phyloP scores from a whole-genome alignment of 2,888 invertebrate genomes.

The Neoitamus cyanurus region DNA sequence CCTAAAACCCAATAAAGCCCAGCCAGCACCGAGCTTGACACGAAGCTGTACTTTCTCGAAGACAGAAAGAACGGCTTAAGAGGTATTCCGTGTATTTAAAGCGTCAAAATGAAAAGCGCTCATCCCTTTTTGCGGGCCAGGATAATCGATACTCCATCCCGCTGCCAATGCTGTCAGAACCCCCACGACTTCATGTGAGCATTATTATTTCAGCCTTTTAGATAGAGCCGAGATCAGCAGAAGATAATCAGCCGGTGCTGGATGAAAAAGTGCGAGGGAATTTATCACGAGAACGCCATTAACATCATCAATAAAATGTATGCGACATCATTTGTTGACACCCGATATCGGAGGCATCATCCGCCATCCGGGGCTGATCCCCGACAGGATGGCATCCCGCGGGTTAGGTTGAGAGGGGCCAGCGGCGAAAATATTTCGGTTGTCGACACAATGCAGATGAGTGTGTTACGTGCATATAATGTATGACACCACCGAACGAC shows the following conservation, averaged over 20 bases:
- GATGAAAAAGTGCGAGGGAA: constrained; percentile 27
- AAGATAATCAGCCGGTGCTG: constrained; percentile 31
- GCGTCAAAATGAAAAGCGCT: neutral
- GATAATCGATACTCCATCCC: neutral
- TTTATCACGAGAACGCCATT: constrained; percentile 43
- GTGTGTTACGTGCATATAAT: constrained; percentile 1
- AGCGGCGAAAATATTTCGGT: neutral
- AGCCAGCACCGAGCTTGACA: neutral
- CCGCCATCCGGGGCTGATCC: neutral
- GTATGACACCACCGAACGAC: neutral
- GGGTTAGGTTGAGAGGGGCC: neutral
- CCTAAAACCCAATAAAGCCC: neutral
- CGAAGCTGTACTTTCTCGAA: neutral
- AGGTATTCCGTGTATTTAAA: constrained; percentile 2
- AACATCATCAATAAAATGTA: constrained; percentile 46
- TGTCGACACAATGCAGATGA: neutral
- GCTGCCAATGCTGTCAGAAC: neutral
- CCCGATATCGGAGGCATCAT: constrained; percentile 42
- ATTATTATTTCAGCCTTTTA: constrained; percentile 37
- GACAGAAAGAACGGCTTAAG: neutral
- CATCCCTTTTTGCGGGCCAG: neutral
- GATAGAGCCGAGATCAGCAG: constrained; percentile 28
- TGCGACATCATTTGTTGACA: constrained; percentile 45
- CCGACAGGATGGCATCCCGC: neutral
- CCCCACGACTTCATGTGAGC: neutral